phyloP scores from a whole-genome alignment of 2,797 vertebrate genomes.

The Anomalospiza imberbis region DNA sequence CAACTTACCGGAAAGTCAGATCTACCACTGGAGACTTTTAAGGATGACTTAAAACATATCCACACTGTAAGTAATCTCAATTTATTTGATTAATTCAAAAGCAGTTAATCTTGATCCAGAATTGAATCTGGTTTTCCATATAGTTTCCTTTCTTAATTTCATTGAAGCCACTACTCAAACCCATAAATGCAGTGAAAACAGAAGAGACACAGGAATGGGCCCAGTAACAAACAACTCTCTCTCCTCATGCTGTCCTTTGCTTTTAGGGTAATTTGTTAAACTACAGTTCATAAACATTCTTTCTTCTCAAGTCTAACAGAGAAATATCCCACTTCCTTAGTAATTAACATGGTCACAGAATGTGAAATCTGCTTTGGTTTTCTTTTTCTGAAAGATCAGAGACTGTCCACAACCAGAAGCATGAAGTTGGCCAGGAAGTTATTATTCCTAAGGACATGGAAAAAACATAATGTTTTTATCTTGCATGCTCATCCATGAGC shows the following conservation, averaged over 20 bases:
- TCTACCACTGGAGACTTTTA: neutral
- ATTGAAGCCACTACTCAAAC: neutral
- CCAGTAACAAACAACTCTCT: neutral
- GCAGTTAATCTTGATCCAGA: neutral
- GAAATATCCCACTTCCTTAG: neutral
- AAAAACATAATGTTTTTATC: neutral
- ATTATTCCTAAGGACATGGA: neutral
- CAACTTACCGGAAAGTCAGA: neutral
- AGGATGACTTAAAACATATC: neutral
- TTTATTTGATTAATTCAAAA: neutral
- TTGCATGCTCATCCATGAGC: neutral
- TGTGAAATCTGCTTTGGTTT: accelerated
- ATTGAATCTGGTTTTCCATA: neutral
- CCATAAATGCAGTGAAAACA: neutral
- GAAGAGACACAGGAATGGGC: neutral
- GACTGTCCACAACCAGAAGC: neutral
- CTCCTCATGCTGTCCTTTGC: neutral
- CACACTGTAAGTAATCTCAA: neutral
- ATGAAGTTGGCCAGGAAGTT: neutral
- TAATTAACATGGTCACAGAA: neutral
- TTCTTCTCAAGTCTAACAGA: neutral
- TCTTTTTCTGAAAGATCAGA: neutral
- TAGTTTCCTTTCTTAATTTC: neutral
- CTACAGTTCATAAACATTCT: neutral
- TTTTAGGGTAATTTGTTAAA: neutral